Evolutionary conservation across 2,113 vertebrate species (phyloP).

Genomic region (Rhinopomastus cyanomelas): DNA sequence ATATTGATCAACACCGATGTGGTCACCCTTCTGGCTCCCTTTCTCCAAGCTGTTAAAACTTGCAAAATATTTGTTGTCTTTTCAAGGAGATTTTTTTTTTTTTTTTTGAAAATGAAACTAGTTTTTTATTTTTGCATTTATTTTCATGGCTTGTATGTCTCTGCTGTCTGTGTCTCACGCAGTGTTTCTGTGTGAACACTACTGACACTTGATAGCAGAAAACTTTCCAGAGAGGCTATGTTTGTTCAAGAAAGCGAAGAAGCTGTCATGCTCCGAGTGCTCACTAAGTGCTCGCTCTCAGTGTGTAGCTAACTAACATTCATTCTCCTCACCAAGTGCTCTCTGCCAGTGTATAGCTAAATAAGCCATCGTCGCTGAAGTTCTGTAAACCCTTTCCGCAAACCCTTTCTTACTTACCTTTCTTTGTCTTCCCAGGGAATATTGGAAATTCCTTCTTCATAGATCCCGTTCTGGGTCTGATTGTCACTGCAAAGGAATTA

Average conservation of each 20-base stretch:
- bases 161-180: neutral
- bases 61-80: neutral
- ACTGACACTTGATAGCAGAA: neutral
- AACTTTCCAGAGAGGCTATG: neutral
- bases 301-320: neutral
- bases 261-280: neutral
- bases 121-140: neutral
- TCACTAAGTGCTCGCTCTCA: neutral
- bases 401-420: neutral
- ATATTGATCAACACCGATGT: too few relatives aligned
- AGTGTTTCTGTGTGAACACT: neutral
- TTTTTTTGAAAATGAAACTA: neutral
- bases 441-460: conserved; percentile 91
- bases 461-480: conserved; percentile 87
- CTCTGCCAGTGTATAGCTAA: neutral
- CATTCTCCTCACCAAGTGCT: accelerated
- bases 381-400: neutral
- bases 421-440: conserved; percentile 81
- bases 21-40: too few relatives aligned
- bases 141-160: neutral
- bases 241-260: neutral
- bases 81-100: neutral
- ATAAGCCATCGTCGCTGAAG: neutral
- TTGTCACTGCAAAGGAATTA: conserved; percentile 90
- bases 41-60: neutral